Evolutionary conservation across 1,140 invertebrate species (phyloP).

Genomic region (Teleopsis dalmanni): DNA sequence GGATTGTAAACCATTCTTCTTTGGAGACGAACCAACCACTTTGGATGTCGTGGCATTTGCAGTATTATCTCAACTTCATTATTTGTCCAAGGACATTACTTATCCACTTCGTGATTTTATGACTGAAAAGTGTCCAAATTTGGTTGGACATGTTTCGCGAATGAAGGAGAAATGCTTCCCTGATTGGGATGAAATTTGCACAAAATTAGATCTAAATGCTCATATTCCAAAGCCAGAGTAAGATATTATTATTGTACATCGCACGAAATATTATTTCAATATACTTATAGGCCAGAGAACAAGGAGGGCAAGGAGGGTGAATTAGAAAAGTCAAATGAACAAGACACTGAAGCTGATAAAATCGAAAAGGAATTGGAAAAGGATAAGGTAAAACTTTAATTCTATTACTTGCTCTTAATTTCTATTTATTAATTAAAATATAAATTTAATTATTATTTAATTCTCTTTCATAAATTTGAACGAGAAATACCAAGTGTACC

Average conservation of each 20-base stretch:
- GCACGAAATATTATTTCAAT: neutral
- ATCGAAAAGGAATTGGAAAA: slow-evolving; percentile 64
- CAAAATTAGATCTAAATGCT: slow-evolving; percentile 70
- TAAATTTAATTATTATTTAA: no score
- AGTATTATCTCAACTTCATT: slow-evolving; percentile 77
- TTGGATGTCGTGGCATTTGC: slow-evolving; percentile 82
- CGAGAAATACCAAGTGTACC: no score
- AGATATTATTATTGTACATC: slow-evolving; percentile 16
- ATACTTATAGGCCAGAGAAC: slow-evolving; percentile 49
- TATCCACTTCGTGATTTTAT: slow-evolving; percentile 76
- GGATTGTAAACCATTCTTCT: slow-evolving; percentile 88
- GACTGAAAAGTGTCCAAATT: slow-evolving; percentile 73
- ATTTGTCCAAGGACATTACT: slow-evolving; percentile 76
- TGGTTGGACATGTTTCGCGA: slow-evolving; percentile 75
- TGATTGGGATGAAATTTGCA: slow-evolving; percentile 84
- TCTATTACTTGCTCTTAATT: no score
- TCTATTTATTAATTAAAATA: no score
- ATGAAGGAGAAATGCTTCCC: slow-evolving; percentile 82
- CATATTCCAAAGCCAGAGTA: slow-evolving; percentile 71
- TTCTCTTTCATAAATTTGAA: no score
- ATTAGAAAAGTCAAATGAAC: slow-evolving; percentile 60
- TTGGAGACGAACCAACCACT: slow-evolving; percentile 80
- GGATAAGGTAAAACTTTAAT: slow-evolving; percentile 51
- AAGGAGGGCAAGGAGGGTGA: slow-evolving; percentile 72
- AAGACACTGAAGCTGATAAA: slow-evolving; percentile 57